Base-by-base conservation (phyloP, 1,140 invertebrate species). In the Arion vulgaris region DNA sequence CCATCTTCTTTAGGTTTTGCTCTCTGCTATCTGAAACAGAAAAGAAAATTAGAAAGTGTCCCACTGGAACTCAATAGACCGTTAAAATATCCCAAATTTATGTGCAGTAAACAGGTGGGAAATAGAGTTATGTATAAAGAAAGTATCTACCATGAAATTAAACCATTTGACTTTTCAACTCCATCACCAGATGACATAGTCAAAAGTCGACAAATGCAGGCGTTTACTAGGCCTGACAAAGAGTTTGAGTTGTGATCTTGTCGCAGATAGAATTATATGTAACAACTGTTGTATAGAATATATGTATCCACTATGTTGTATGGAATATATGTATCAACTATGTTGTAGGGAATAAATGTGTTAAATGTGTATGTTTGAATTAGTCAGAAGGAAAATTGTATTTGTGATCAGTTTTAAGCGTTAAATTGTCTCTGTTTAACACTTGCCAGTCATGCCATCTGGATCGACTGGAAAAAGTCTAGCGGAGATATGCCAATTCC, bases 101-200 rank as follows among this genome's bases (percentile, higher is more conserved):
- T 32, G 1, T 80, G 78, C 34, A 1, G 32, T 9, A 32, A 0
- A 7, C 78, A 80, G 45, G 49, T 80, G n/a, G 39, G 32, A 9
- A 26, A 49, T 28, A 71, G 32, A 39, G 19, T 26, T 0, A 0
- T 80, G 62, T 80, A 80, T 62, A 0, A 2, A 62, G 62, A 71
- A 41, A 28, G 0, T 69, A 28, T 49, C 36, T 23, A 83, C 28
- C 23, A 83, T 17, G 57, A 76, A 34, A 84, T 90, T 38, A 76
- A 81, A 74, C 85, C 87, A 57, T 93, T 95, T 90, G 92, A 94
- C 77, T 95, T 95, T 91, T 92, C 93, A 53, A 93, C 91, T 73
- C 93, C 93, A 2, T 95, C 95, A 0, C 94, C 94, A 28, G 94
- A 95, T 90, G 93, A 93, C 87, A 88, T 92, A 69, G 91, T 94